Base-by-base conservation (phyloP, 2,113 vertebrate species). In the Poeciliopsis prolifica region DNA sequence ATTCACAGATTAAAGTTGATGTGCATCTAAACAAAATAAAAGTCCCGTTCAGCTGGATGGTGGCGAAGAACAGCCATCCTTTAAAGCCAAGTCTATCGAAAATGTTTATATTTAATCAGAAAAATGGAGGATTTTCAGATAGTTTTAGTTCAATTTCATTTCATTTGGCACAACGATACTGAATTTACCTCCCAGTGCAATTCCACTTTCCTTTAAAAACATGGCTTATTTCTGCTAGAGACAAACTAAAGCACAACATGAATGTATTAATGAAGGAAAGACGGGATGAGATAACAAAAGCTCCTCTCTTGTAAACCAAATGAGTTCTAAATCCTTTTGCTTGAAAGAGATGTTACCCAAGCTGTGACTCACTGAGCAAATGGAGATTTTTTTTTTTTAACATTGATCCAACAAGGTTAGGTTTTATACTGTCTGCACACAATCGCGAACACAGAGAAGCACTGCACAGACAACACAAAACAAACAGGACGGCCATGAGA, bases 381-480 rank as follows among this genome's bases (percentile, higher is more conserved):
- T 6, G 12, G 14, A 62, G 28, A 62, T n/a, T 26, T 29, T 15
- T 19, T 48, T n/a, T 44, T 60, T 65, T 58, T 28, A 42, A 71
- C 73, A 26, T 61, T 68, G 61, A 51, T 76, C 69, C 66, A 60
- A 61, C 77, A 68, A n/a, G 67, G 54, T 67, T 58, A 14, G 62
- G 48, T 65, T 58, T 58, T 30, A 75, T 12, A 60, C 74, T 72
- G 74, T 61, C 79, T 67, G 77, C 68, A 74, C 61, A 73, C 72
- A 51, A 51, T 84, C 17, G 54, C 72, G 71, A 86, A 84, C 86
- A 92, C 75, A 76, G 72, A 91, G 84, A 68, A 89, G 77, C 87
- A 91, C 83, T 80, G 77, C 84, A 89, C 88, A 17, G 83, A 91
- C 79, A 14, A 68, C 76, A 88, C 82, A 19, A 78, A 80, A 91